Evolutionary conservation across 2,888 invertebrate species (phyloP).

Genomic region (Anagyrus pseudococci): DNA sequence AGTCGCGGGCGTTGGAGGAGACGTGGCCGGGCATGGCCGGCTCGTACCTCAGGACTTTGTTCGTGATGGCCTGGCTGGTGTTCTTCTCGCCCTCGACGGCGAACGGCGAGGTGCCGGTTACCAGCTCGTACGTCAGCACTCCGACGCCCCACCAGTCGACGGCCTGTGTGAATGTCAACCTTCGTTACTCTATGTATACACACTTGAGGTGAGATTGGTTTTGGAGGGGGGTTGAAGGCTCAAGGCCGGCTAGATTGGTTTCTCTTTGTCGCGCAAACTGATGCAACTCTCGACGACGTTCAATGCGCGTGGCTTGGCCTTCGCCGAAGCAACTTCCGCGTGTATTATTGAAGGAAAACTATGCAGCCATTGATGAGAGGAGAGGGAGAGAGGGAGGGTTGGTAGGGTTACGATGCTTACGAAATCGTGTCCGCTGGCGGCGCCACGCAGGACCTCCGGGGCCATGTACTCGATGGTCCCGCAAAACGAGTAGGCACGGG

Average conservation of each 20-base stretch:
- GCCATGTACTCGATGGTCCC: conserved; percentile 99
- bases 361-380: neutral
- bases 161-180: too few species aligned
- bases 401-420: conserved; percentile 70
- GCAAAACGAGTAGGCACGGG: conserved; percentile 94
- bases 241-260: too few species aligned
- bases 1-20: conserved; percentile 76
- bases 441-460: conserved; percentile 81
- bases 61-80: conserved; percentile 93
- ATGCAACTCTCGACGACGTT: too few species aligned
- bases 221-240: too few species aligned
- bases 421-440: conserved; percentile 91
- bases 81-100: conserved; percentile 94
- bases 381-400: neutral
- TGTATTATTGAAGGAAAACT: conserved; percentile 54
- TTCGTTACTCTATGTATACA: too few species aligned
- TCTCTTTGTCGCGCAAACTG: too few species aligned
- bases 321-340: too few species aligned
- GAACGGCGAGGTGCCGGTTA: conserved; percentile 97
- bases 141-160: conserved; percentile 99
- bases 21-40: conserved; percentile 89
- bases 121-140: conserved; percentile 92
- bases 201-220: too few species aligned
- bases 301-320: too few species aligned
- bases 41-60: conserved; percentile 84